Evolutionary conservation across 2,888 invertebrate species (phyloP).

Genomic region (Polietes domitor): DNA sequence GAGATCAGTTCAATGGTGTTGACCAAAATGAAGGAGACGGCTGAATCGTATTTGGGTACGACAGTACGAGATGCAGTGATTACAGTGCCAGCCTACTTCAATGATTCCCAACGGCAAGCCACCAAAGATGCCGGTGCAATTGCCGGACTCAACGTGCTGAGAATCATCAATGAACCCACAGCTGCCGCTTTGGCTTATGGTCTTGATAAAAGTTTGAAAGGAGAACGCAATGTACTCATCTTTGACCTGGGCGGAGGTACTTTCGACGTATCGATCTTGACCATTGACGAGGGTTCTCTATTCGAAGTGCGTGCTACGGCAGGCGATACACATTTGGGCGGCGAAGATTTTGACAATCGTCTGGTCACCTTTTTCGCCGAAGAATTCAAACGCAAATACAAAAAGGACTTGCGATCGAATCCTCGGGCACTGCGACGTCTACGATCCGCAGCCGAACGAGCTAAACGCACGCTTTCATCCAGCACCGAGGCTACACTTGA

Average conservation of each 20-base stretch:
- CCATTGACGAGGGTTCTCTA: conserved; percentile 93
- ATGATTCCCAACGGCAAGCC: conserved; percentile 93
- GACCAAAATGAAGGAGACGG: conserved; percentile 95
- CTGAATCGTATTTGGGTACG: conserved; percentile 93
- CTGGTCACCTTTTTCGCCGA: conserved; percentile 92
- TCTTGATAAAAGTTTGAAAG: conserved; percentile 90
- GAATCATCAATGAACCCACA: conserved; percentile 96
- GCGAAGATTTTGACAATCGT: conserved; percentile 96
- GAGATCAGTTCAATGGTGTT: conserved; percentile 96
- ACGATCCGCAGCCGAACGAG: conserved; percentile 89
- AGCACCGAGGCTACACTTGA: conserved; percentile 89
- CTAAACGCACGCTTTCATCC: conserved; percentile 89
- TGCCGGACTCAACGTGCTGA: conserved; percentile 93
- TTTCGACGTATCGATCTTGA: conserved; percentile 95
- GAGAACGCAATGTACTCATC: conserved; percentile 91
- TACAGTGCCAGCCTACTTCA: conserved; percentile 95
- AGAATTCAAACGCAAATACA: conserved; percentile 91
- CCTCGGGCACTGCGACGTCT: conserved; percentile 86
- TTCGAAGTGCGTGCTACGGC: conserved; percentile 97
- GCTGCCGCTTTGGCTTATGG: conserved; percentile 96
- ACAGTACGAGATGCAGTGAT: conserved; percentile 92
- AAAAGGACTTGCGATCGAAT: conserved; percentile 86
- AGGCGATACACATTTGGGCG: conserved; percentile 95
- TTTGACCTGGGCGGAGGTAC: conserved; percentile 88
- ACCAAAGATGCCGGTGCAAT: conserved; percentile 97